Evolutionary conservation across 2,113 vertebrate genomes (phyloP).

Genomic region (Motacilla alba): DNA sequence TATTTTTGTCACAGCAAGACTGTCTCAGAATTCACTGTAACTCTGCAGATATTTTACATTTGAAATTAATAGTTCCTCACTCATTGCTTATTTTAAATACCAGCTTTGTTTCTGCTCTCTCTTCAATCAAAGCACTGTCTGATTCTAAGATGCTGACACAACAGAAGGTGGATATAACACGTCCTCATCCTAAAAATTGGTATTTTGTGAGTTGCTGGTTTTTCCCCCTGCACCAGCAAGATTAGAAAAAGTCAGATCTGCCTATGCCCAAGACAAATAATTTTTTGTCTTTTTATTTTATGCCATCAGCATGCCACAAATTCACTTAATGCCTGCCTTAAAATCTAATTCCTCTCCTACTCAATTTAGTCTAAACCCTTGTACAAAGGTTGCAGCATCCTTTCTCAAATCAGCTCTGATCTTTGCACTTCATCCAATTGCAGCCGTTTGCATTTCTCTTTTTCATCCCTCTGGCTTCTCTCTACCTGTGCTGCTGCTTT

Average conservation of each 20-base stretch:
- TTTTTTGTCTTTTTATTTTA: not conserved
- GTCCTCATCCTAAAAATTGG: not conserved
- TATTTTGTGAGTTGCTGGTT: not conserved
- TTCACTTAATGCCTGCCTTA: not conserved
- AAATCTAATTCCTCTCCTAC: not conserved
- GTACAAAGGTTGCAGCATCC: not conserved
- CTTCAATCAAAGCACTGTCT: not conserved
- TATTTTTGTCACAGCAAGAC: not conserved
- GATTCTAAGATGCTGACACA: not conserved
- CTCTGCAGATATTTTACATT: not conserved
- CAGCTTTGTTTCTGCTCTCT: not conserved
- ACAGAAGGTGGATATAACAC: not conserved
- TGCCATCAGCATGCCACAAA: not conserved
- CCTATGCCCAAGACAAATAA: not conserved
- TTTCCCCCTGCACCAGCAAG: not conserved
- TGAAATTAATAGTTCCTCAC: not conserved
- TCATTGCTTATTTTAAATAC: not conserved
- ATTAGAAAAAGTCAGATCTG: not conserved
- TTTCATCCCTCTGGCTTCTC: not conserved
- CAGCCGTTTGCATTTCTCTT: not conserved
- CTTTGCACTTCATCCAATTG: not conserved
- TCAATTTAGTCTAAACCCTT: not conserved
- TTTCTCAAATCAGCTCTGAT: not conserved
- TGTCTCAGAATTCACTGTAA: not conserved
- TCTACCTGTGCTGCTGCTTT: not conserved